A percentile compares a stretch with the other conserved stretches of the same genome.
Conservation (phyloP, 2,113 vertebrate genomes). For the Eublepharis macularius region DNA sequence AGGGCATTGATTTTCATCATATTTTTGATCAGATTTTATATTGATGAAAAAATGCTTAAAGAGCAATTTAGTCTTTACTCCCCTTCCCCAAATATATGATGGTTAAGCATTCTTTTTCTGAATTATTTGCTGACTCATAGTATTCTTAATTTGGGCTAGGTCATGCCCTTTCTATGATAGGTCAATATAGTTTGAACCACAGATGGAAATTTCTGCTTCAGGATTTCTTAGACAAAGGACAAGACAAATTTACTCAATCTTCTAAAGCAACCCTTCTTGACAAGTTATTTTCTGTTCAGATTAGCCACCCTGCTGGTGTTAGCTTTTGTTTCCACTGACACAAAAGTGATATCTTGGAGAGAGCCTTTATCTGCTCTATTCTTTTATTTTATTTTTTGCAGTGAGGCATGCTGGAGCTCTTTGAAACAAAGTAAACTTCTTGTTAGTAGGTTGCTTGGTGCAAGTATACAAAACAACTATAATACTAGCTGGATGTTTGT, state of each 20-base stretch:
- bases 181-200: background rate
- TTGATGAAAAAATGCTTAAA: background rate
- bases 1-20: background rate
- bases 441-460: background rate
- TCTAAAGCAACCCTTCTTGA: constrained; percentile 23
- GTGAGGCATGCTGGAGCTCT: background rate
- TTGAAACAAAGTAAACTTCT: background rate
- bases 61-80: background rate
- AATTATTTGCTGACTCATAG: background rate
- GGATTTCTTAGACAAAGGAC: background rate
- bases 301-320: constrained; percentile 4
- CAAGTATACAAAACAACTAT: background rate
- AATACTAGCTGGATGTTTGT: background rate
- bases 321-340: constrained; percentile 40
- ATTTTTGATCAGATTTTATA: background rate
- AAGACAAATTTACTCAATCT: background rate
- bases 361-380: constrained; percentile 29
- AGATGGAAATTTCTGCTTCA: background rate
- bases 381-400: background rate
- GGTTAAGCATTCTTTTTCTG: constrained; percentile 1
- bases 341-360: constrained; percentile 49
- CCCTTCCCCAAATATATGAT: background rate
- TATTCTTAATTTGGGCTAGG: background rate
- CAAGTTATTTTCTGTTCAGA: constrained; percentile 46
- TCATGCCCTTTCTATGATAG: background rate